Evolutionary conservation across 2,888 invertebrate genomes (phyloP).

Genomic region (Rhagophthalmus giganteus): DNA sequence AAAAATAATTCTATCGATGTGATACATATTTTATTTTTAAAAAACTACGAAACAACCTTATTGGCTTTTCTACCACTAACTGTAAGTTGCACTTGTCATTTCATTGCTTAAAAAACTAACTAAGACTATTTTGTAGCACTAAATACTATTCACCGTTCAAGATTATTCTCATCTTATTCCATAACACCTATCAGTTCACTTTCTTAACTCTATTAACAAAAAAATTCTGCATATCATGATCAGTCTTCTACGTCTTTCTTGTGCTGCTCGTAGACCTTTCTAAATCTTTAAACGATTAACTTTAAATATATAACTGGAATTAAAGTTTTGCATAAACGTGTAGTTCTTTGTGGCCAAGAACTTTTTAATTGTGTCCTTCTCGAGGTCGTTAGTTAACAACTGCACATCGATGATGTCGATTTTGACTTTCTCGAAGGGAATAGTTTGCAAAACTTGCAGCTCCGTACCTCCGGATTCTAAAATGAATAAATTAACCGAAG

Average conservation of each 20-base stretch:
- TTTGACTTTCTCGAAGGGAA: constrained; percentile 60
- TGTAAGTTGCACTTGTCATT: too few species aligned
- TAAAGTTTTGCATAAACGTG: constrained; percentile 49
- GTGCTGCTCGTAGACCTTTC: not conserved
- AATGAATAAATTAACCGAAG: constrained; percentile 70
- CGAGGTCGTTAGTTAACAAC: constrained; percentile 45
- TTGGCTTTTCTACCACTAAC: too few species aligned
- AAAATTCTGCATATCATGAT: not conserved
- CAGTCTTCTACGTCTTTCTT: not conserved
- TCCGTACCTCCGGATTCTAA: constrained; percentile 64
- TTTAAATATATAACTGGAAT: constrained; percentile 49
- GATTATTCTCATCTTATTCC: too few species aligned
- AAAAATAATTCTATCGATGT: too few species aligned
- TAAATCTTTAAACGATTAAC: constrained; percentile 42
- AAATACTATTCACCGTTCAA: too few species aligned
- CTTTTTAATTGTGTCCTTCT: constrained; percentile 51
- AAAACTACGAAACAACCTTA: too few species aligned
- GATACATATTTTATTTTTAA: too few species aligned
- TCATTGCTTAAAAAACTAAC: too few species aligned
- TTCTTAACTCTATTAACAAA: not conserved
- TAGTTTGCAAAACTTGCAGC: constrained; percentile 60
- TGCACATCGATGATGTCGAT: constrained; percentile 56
- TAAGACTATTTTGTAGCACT: too few species aligned
- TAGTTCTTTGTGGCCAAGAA: constrained; percentile 52
- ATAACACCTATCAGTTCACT: too few species aligned